These are phyloP conservation scores for Crotophaga sulcirostris DNA, from an alignment of 2,113 vertebrate genomes.

Conservation along the genomic window DNA sequence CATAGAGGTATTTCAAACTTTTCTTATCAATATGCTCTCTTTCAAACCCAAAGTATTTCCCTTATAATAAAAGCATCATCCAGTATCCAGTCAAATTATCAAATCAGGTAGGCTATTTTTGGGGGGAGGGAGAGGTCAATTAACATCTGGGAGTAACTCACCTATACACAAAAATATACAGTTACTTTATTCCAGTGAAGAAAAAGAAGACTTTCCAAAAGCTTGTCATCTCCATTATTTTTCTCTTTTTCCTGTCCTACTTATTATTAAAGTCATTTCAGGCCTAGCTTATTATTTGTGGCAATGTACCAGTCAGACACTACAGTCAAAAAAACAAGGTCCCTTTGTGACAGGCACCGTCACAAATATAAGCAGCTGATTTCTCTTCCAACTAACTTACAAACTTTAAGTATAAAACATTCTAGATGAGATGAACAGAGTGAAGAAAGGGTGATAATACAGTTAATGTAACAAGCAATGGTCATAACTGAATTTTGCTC, in stretches of 20 bases:
- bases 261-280: neutral
- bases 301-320: neutral
- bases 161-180: neutral
- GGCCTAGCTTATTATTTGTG: neutral
- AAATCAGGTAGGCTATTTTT: neutral
- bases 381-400: neutral
- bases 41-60: neutral
- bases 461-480: neutral
- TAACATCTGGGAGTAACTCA: neutral
- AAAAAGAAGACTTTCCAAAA: neutral
- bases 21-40: neutral
- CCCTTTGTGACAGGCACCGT: neutral
- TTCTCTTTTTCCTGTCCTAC: neutral
- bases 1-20: neutral
- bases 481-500: neutral
- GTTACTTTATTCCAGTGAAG: neutral
- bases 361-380: neutral
- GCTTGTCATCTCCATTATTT: neutral
- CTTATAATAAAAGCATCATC: neutral
- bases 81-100: neutral
- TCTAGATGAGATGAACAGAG: neutral
- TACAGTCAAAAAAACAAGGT: neutral
- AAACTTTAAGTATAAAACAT: neutral
- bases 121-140: accelerated
- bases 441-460: neutral